Base-by-base conservation (phyloP, 53 echinoderm and acorn worm genomes). In the Crossaster papposus region DNA sequence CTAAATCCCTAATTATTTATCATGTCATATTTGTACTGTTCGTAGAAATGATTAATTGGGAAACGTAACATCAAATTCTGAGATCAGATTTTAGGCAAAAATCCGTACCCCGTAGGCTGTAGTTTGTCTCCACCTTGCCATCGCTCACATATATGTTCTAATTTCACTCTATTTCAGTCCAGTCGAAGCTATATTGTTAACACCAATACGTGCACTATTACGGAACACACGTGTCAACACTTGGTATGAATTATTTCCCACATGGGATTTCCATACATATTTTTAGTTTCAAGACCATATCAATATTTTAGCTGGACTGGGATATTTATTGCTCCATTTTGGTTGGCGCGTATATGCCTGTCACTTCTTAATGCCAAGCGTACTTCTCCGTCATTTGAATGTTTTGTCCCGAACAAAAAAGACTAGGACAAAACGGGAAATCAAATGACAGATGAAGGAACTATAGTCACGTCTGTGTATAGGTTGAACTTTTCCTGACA, bases 401-500 rank as follows among this genome's bases (percentile, higher is more conserved):
- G 28, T 74, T 74, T 74, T 74, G 68, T 68, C 5, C 71, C 71
- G 28, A 18, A 74, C 30, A 74, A 36, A 74, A 32, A 15, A 12
- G 35, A 17, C 33, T 34, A 62, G 32, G 18, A 54, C 30, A 24
- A 54, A 51, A 50, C 44, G 44, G 26, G 38, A 36, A 78, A n/a
- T n/a, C n/a, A n/a, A n/a, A 34, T 78, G 80, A 80, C 80, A 80
- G 80, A 30, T 54, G 80, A 55, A 5, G 55, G 37, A 29, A 65
- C 11, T 68, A 2, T n/a, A 62, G 77, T 36, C 87, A 87, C 37
- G 77, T 76, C 75, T 30, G 63, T 54, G n/a, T 62, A 62, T 58
- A 72, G 62, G 87, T 76, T 87, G 75, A 77, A 80, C 80, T 87
- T 75, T 87, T 77, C 37, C 63, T 76, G 76, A 68, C 65, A 65